A percentile compares a stretch with the other conserved stretches of the same genome.
These are phyloP conservation scores for Pteronura brasiliensis DNA, from an alignment of 2,113 vertebrate genomes.

Conservation along the genomic window DNA sequence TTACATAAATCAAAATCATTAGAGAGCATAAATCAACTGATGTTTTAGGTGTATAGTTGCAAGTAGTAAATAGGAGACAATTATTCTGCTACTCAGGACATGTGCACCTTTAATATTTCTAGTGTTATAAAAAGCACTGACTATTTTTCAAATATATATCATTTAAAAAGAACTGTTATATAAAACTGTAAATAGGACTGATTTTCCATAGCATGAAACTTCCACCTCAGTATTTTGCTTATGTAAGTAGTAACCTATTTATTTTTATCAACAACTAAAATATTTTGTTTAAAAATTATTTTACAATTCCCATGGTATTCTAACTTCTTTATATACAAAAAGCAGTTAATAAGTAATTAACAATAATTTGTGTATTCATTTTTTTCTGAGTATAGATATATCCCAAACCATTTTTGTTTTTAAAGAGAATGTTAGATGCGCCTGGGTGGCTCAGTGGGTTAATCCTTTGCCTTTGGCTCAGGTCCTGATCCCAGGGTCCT, in stretches of 20 bases:
- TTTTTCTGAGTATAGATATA: neutral
- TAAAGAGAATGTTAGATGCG: neutral
- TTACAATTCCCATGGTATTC: neutral
- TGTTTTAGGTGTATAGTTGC: neutral
- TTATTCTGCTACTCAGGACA: neutral
- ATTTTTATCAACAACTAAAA: neutral
- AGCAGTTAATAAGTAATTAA: neutral
- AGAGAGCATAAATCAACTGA: neutral
- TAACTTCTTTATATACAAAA: neutral
- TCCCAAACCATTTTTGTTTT: neutral
- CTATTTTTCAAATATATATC: neutral
- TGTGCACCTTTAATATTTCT: neutral
- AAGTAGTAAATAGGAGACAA: neutral
- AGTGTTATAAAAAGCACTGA: neutral
- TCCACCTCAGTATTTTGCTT: neutral
- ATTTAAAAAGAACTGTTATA: neutral
- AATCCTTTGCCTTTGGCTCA: too few species aligned
- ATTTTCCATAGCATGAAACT: neutral
- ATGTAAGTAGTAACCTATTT: neutral
- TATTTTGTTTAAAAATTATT: neutral
- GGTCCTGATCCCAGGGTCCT: too few species aligned
- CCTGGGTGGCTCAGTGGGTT: too few species aligned
- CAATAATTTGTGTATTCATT: neutral
- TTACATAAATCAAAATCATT: neutral
- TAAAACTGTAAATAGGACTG: neutral